These are phyloP conservation scores for Arbacia lixula DNA, from an alignment of 53 echinoderm and acorn worm genomes.

Conservation along the genomic window DNA sequence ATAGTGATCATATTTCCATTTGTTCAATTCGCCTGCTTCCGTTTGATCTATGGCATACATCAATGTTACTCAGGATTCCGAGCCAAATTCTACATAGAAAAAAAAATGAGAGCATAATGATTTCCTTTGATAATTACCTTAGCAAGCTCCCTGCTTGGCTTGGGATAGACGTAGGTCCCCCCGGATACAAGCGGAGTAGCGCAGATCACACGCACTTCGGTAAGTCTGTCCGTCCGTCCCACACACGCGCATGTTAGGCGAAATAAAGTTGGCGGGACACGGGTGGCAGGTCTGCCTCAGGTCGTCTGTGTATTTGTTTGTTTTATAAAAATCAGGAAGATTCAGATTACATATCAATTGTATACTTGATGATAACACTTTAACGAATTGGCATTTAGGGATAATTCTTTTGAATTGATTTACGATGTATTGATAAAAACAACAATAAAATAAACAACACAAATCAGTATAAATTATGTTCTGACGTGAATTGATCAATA, in stretches of 20 bases:
- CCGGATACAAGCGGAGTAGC: conserved; percentile 37
- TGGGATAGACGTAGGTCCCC: conserved; percentile 5
- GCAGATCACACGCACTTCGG: conserved; percentile 28
- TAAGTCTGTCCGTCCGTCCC: conserved; percentile 44
- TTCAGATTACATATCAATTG: neutral
- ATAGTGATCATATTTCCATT: too few species aligned
- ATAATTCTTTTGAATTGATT: too few species aligned
- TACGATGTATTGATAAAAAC: neutral
- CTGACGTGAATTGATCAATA: too few species aligned
- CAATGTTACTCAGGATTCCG: too few species aligned
- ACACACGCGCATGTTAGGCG: neutral
- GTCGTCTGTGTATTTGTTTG: neutral
- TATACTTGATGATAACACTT: too few species aligned
- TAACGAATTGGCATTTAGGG: too few species aligned
- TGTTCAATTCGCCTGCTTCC: too few species aligned
- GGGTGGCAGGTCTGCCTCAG: conserved; percentile 10
- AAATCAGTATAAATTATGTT: too few species aligned
- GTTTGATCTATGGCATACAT: too few species aligned
- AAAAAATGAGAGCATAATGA: too few species aligned
- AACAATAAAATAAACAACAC: too few species aligned
- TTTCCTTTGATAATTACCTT: neutral
- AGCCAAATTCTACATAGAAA: too few species aligned
- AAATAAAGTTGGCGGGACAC: conserved; percentile 10
- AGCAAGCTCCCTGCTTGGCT: conserved; percentile 27
- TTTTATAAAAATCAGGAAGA: neutral